Conservation (phyloP, 1,140 invertebrate genomes). For the Helicoverpa zea region DNA sequence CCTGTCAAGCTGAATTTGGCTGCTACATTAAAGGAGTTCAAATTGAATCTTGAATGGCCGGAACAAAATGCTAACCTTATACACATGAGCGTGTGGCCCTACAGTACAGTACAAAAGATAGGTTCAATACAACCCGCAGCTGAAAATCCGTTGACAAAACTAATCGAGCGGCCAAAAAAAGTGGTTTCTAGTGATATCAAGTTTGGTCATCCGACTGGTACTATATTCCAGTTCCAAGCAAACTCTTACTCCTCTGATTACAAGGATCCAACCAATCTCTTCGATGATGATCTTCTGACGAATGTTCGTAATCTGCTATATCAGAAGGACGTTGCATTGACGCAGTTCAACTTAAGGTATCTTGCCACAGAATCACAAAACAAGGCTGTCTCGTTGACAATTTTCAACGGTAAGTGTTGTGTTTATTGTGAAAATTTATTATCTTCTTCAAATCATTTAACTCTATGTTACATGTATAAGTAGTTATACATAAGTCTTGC, state of each 20-base stretch:
- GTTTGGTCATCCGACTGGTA: background rate
- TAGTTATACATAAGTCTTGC: too few species aligned
- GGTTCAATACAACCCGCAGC: background rate
- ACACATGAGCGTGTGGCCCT: conserved; percentile 88
- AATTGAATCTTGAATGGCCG: conserved; percentile 77
- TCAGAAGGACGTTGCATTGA: conserved; percentile 73
- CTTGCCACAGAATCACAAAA: conserved; percentile 73
- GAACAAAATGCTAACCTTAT: conserved; percentile 85
- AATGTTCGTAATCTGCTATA: conserved; percentile 60
- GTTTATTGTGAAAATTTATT: too few species aligned
- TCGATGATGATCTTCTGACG: conserved; percentile 54
- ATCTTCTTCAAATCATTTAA: too few species aligned
- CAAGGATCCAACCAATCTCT: background rate
- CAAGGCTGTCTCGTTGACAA: conserved; percentile 66
- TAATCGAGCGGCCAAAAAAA: background rate
- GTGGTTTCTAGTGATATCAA: background rate
- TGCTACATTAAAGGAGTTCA: conserved; percentile 78
- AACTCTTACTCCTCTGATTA: background rate
- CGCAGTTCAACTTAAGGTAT: conserved; percentile 75
- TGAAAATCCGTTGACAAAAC: background rate
- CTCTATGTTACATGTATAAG: too few species aligned
- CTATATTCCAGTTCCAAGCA: background rate
- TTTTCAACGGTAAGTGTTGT: conserved; percentile 67
- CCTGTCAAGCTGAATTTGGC: conserved; percentile 83
- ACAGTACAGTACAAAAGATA: conserved; percentile 54